Evolutionary conservation across 2,888 invertebrate genomes (phyloP), one percentile per base, ranked within the genome.

Genomic region (Rhingia campestris): DNA sequence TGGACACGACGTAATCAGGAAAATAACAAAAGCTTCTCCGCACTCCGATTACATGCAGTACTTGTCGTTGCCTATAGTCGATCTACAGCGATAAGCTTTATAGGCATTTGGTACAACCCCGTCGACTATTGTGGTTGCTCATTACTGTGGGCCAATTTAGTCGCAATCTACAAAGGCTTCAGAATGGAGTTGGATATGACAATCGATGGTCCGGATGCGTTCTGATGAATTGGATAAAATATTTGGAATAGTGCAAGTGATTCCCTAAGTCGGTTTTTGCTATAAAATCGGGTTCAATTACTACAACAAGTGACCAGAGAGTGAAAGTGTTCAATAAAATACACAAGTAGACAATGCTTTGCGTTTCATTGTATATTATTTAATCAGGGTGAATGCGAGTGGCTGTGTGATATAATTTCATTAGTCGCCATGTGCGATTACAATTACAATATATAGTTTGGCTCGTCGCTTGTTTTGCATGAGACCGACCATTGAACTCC

Each of bases 171-270:
- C 39, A 12, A 56, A 69, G 61, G 56, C 82, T 56, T 56, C 43
- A 67, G 72, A 61, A 73, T 79, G 81, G 67, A 82, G 77, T 51
- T 82, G 63, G 82, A 82, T 73, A n/a, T 82, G 9, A 73, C 79
- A 33, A 6, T 79, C 45, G 82, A 73, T 51, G 82, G 82, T 35
- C 67, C 53, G 32, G 53, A 53, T n/a, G 53, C 53, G 3, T 53
- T 53, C 53, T 53, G 53, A 53, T 12, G 35, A 35, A 53, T 10
- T 32, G 14, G 32, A 51, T 32, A n/a, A 51, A n/a, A 51, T 32
- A 33, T 30, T 51, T 33, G 33, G 33, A 7, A 4, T n/a, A 53
- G 53, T 33, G 53, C 4, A 35, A 39, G 39, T 39, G 3, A 39
- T 9, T 39, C 10, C 1, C 39, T 39, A 2, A 39, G 3, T 10